Conservation (phyloP, 2,797 vertebrate species). For the Sarcoramphus papa region DNA sequence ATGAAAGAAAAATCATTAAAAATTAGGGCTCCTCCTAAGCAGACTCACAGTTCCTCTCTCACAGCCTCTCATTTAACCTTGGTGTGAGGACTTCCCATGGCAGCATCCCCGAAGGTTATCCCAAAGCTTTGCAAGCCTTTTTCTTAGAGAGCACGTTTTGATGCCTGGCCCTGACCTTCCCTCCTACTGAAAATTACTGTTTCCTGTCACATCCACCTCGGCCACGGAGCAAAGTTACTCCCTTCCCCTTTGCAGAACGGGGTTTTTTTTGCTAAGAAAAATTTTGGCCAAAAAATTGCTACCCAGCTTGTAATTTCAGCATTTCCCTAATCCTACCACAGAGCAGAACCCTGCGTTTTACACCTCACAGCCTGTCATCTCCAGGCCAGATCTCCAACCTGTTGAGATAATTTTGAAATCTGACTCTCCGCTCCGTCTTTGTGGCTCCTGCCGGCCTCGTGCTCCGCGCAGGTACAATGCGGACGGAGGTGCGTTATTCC, state of each 20-base stretch:
- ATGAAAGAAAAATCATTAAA: not conserved
- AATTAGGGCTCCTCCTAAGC: not conserved
- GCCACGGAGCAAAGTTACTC: not conserved
- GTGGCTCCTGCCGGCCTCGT: not conserved
- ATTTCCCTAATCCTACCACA: not conserved
- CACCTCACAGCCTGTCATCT: not conserved
- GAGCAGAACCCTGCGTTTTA: not conserved
- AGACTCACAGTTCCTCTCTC: not conserved
- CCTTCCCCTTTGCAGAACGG: not conserved
- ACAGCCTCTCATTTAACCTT: not conserved
- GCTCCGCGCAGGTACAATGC: not conserved
- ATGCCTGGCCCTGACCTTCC: not conserved
- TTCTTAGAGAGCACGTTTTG: not conserved
- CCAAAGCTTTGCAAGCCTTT: not conserved
- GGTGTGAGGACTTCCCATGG: rapidly evolving
- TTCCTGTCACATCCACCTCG: not conserved
- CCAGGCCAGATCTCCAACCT: not conserved
- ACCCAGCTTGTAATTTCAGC: not conserved
- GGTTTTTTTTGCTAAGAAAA: not conserved
- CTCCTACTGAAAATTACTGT: not conserved
- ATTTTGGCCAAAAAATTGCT: not conserved
- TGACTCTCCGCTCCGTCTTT: not conserved
- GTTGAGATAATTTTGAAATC: not conserved
- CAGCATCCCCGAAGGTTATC: not conserved
- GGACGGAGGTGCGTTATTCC: not conserved